Conservation (phyloP, 2,113 vertebrate genomes). For the Phyllostomus discolor region DNA sequence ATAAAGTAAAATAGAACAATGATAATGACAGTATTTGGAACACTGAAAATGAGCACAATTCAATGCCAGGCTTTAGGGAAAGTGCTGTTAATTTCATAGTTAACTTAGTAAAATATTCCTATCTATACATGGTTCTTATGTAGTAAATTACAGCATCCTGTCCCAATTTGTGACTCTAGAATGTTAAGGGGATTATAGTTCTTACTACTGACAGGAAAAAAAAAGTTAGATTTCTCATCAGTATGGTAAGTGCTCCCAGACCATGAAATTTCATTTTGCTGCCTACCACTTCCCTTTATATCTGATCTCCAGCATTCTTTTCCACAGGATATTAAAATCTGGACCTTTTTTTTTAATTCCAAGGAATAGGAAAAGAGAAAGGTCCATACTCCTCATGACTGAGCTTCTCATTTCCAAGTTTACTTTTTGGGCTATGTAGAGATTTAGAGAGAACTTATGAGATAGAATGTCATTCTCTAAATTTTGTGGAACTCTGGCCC, state of each 20-base stretch:
- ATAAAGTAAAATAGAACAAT: background rate
- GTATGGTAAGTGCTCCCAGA: background rate
- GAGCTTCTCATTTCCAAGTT: background rate
- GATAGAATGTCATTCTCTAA: background rate
- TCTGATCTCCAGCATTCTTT: background rate
- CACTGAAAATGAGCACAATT: background rate
- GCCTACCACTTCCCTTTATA: background rate
- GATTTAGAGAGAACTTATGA: background rate
- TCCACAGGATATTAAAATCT: conserved; percentile 16
- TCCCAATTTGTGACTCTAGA: background rate
- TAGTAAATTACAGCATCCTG: background rate
- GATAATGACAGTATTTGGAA: background rate
- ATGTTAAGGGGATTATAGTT: background rate
- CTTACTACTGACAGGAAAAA: background rate
- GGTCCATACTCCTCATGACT: background rate
- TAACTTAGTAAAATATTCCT: background rate
- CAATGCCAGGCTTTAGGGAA: background rate
- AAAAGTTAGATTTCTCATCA: background rate
- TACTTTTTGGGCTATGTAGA: background rate
- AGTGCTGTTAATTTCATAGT: background rate
- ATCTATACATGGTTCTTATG: background rate
- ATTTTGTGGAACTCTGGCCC: background rate
- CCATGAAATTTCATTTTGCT: conserved; percentile 2
- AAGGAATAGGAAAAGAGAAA: background rate
- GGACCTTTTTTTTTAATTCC: background rate